Base-by-base conservation (phyloP, 2,797 vertebrate genomes). In the Ctenopoma kingsleyae region DNA sequence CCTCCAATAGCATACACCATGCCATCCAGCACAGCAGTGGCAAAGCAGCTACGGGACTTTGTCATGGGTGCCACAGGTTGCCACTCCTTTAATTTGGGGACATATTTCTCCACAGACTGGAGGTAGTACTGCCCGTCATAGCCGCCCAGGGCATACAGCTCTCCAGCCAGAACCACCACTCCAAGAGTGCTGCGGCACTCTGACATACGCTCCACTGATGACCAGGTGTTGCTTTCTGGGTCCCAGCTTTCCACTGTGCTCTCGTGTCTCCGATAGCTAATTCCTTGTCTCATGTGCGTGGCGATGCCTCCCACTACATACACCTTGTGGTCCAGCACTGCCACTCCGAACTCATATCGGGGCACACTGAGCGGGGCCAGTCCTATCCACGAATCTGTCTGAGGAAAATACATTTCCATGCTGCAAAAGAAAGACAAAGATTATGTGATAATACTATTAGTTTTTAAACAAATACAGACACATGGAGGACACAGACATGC, bases 351-450 rank as follows among this genome's bases (percentile, higher is more conserved):
- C 77, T 99, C 98, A 30, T 96, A 98, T 44, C 98, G 96, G 2
- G 98, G 96, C 58, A 96, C 96, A 57, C 95, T 96, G 19, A 99
- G 95, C 0, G 98, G 98, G 10, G 98, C 97, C 82, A 99, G 93
- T 55, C 97, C 97, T 23, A 99, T 98, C 98, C 98, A 99, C 0
- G 98, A 97, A 89, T 99, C 97, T 1, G 96, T 99, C 90, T 99
- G 97, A 44, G 98, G 98, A 81, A 99, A 99, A 78, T 98, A 99
- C 98, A 99, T 99, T 91, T 99, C 98, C 93, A 97, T 97, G 74
- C 98, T 99, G 92, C 41, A 76, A 44, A 76, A 74, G 6, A 70
- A 53, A 58, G 17, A 50, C 9, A 50, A 20, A 51, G 20, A 48
- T 57, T 19, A 53, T 5, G 8, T 0, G 1, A 32, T 44, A 38